Base-by-base conservation (phyloP, 2,797 vertebrate species). In the Poecilia velifera region DNA sequence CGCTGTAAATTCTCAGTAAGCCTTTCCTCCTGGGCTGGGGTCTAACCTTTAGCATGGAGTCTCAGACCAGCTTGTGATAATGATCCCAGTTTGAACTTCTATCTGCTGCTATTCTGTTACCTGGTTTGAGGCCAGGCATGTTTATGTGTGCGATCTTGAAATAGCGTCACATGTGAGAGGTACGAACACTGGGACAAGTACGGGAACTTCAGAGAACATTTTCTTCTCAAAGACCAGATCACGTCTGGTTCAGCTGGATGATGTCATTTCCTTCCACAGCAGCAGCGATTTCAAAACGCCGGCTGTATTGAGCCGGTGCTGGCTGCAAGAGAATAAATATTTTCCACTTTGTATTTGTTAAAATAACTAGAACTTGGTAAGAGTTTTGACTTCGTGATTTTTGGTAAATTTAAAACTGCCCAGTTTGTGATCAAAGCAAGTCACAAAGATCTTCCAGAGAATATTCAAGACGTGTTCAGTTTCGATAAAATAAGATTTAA, bases 21-120 rank as follows among this genome's bases (percentile, higher is more conserved):
- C 4, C 22, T 70, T 70, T 14, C 66, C 39, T 70, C 39, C 9
- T n/a, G 36, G 43, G 3, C 34, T 70, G 66, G 10, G 22, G 25
- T 28, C 45, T 46, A 71, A 71, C 43, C 6, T 46, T 72, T 31
- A 72, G 68, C 25, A n/a, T n/a, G 39, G 41, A 45, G 41, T n/a
- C 66, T 43, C 10, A 70, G 66, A 43, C 7, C 41, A 46, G 68
- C 14, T 45, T 28, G 68, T 71, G 46, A 45, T 71, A 71, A 45
- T 28, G 43, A 71, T 46, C 41, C 41, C 41, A 45, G 68, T 28
- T 46, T 16, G 25, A 43, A 70, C 39, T 55, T 59, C 68, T 25
- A 47, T 72, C 43, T 31, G 68, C 68, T 46, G n/a, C 68, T 72
- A 72, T 72, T 72, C 68, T 31, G 68, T 72, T 72, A 46, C 25